phyloP scores from a whole-genome alignment of 2,113 vertebrate species.

The Podarcis muralis region DNA sequence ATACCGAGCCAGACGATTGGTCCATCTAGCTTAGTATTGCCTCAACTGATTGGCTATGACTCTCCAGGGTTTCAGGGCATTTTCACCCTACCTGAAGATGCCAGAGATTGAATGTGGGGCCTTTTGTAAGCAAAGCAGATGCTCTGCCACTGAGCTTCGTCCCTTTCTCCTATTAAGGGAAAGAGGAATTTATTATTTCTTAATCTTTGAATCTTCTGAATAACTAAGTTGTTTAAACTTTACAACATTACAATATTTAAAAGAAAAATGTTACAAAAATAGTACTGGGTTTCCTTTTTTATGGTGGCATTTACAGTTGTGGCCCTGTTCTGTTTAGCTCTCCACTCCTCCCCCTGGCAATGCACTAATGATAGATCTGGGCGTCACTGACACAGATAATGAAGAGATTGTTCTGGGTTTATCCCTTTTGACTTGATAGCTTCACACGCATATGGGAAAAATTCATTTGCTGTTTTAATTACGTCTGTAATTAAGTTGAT shows the following conservation, averaged over 20 bases:
- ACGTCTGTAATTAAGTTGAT: conserved; percentile 13
- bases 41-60: too few species aligned
- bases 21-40: too few species aligned
- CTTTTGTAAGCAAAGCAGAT: too few species aligned
- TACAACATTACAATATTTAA: not conserved
- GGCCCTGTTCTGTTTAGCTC: not conserved
- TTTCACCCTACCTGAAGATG: too few species aligned
- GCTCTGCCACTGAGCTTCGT: too few species aligned
- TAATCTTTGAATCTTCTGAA: not conserved
- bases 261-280: not conserved
- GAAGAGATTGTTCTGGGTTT: not conserved
- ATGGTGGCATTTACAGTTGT: not conserved
- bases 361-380: not conserved
- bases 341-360: not conserved
- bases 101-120: too few species aligned
- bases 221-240: not conserved
- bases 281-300: not conserved
- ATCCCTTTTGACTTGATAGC: not conserved
- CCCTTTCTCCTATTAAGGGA: not conserved
- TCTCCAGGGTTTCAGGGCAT: too few species aligned
- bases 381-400: not conserved
- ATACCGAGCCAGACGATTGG: too few species aligned
- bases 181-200: not conserved
- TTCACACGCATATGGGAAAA: not conserved
- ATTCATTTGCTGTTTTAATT: conserved; percentile 36